Percentiles rank a stretch among this genome's conserved stretches.
phyloP scores from a whole-genome alignment of 2,113 vertebrate genomes.

The Ploceus nigricollis region DNA sequence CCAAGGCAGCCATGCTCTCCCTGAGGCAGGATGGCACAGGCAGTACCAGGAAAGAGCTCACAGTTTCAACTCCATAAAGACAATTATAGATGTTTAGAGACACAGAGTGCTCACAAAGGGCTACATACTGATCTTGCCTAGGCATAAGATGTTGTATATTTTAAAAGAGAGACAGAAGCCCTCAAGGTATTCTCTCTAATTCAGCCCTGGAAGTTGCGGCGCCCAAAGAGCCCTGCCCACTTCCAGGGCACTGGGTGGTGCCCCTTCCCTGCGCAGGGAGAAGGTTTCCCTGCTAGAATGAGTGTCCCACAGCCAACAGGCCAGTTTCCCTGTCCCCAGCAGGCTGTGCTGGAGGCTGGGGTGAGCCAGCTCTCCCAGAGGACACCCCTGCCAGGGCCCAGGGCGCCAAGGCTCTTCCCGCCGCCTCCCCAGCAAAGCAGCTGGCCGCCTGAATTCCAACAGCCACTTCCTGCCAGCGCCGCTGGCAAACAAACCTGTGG shows the following conservation, averaged over 20 bases:
- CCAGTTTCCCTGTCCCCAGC: background rate
- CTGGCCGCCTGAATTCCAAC: background rate
- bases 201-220: accelerated
- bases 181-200: background rate
- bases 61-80: background rate
- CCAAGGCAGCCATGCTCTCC: background rate
- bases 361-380: accelerated
- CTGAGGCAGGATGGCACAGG: background rate
- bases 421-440: background rate
- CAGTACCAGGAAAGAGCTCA: background rate
- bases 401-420: background rate
- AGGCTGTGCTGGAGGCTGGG: background rate
- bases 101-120: background rate
- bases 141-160: accelerated
- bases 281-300: accelerated
- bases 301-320: background rate
- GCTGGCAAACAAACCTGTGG: slow-evolving; percentile 32
- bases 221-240: background rate
- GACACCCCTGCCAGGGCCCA: accelerated
- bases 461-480: background rate
- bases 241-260: background rate
- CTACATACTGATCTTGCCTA: background rate
- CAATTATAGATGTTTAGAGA: too few relatives aligned
- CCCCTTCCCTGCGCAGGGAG: background rate
- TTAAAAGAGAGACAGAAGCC: background rate